Base-by-base conservation (phyloP, 2,113 vertebrate genomes). In the Morone saxatilis region DNA sequence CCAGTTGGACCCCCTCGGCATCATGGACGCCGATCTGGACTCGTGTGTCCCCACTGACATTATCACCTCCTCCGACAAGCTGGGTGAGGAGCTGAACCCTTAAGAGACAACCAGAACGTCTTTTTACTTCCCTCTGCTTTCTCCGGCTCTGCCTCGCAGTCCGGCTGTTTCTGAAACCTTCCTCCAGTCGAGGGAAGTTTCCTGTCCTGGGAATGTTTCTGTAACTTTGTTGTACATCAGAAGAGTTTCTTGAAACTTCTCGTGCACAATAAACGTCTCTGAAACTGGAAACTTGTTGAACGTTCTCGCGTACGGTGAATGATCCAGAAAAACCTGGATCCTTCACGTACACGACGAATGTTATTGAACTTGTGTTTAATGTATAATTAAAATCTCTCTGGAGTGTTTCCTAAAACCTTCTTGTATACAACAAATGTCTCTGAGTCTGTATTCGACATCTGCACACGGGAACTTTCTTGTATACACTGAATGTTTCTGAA, bases 1-100 rank as follows among this genome's bases (percentile, higher is more conserved):
- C 93, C 98, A 99, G 93, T 96, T 99, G 96, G 98, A 99, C 95
- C 98, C 98, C 71, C 96, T 99, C 92, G 98, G 98, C 95, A 99
- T 99, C 95, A 97, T 99, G 98, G 98, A 99, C 95, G 98, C 98
- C 63, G 98, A 99, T 96, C 96, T 99, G 97, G 98, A 99, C 93
- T 99, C 98, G 82, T 97, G 96, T 91, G 97, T 99, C 92, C 98
- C 98, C 92, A 97, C 97, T 61, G 98, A 99, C 96, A 98, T 99
- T 95, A 97, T 99, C 96, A 98, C 97, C 74, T 98, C 98, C 94
- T 96, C 98, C 93, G 98, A 99, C 96, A 99, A 99, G 97, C 98
- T 99, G 95, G 98, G 98, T 99, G 98, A 99, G 98, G 96, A 97
- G 87, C 81, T 11, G 10, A 78, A 11, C 79, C 57, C 69, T 47